Evolutionary conservation across 2,113 vertebrate genomes (phyloP).

Genomic region (Embiotoca jacksoni): DNA sequence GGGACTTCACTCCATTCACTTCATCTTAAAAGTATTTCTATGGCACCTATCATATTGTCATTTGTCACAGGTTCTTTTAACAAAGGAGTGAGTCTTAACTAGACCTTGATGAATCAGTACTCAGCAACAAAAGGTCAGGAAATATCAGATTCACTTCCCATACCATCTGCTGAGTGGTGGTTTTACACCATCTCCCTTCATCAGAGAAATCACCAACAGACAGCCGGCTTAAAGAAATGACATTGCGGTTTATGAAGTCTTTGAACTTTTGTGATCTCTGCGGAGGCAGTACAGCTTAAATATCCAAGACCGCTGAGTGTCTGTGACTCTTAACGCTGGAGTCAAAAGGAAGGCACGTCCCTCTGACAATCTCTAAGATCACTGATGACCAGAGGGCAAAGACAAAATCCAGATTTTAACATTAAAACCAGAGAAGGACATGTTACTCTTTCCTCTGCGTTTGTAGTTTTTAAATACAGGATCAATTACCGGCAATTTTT

Average conservation of each 20-base stretch:
- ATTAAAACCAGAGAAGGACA: constrained; percentile 30
- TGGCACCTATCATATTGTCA: constrained; percentile 41
- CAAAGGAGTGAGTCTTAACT: constrained; percentile 37
- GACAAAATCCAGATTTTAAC: constrained; percentile 22
- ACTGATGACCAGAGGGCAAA: constrained; percentile 21
- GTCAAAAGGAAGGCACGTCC: constrained; percentile 48
- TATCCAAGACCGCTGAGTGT: constrained; percentile 47
- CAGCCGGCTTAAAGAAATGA: constrained; percentile 38
- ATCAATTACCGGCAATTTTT: neutral
- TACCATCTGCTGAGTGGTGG: neutral
- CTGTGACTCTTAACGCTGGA: constrained; percentile 27
- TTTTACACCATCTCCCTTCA: neutral
- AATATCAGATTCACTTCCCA: constrained; percentile 18
- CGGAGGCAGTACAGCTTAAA: constrained; percentile 47
- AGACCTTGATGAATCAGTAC: constrained; percentile 26
- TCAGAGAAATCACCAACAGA: constrained; percentile 39
- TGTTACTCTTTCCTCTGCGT: neutral
- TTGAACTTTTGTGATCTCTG: constrained; percentile 58
- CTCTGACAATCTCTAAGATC: constrained; percentile 22
- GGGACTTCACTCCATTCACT: constrained; percentile 40
- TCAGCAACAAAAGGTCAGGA: constrained; percentile 27
- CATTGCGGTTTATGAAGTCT: constrained; percentile 52
- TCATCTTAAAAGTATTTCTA: constrained; percentile 50
- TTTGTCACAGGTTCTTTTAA: constrained; percentile 48
- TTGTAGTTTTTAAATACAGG: neutral